Base-by-base conservation (phyloP, 2,113 vertebrate species). In the Zeus faber region DNA sequence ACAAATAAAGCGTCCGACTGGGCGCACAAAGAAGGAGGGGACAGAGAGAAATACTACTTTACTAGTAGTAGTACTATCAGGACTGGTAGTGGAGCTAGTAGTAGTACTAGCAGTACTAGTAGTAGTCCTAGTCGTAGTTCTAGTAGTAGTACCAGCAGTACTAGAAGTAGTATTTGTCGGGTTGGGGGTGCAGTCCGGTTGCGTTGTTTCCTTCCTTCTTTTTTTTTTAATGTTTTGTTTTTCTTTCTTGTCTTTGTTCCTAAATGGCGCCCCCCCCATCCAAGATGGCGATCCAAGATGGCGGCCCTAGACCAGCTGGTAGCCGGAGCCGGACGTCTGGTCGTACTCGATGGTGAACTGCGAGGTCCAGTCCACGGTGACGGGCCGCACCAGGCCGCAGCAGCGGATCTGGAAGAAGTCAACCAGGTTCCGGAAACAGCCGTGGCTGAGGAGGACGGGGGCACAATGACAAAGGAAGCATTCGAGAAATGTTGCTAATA, bases 361-460 rank as follows among this genome's bases (percentile, higher is more conserved):
- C 51, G 91, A 89, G 74, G 97, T 98, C 97, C 97, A 99, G 92
- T 99, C 97, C 85, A 98, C 92, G 6, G 90, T 75, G 76, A 94
- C 90, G 53, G 96, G 97, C 73, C 95, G 93, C 82, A 98, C 92
- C 76, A 99, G 92, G 74, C 96, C 97, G 72, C 95, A 99, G 89
- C 97, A 99, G 87, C 96, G 93, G 85, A 96, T 91, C 92, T 97
- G 95, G 77, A 99, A 99, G 95, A 99, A 99, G 88, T 99, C 95
- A 82, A 96, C 95, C 80, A 98, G 85, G 86, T 99, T 99, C 78
- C 97, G 87, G 85, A 99, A 59, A 85, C 97, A 99, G 69, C 97
- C 97, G 14, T 97, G 96, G 86, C 97, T 99, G 49, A 0, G 70
- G 31, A 81, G 78, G 7, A 1, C 6, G 31, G 14, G 31, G 14